Evolutionary conservation across 2,113 vertebrate species (phyloP).

Genomic region (Lagopus leucura): DNA sequence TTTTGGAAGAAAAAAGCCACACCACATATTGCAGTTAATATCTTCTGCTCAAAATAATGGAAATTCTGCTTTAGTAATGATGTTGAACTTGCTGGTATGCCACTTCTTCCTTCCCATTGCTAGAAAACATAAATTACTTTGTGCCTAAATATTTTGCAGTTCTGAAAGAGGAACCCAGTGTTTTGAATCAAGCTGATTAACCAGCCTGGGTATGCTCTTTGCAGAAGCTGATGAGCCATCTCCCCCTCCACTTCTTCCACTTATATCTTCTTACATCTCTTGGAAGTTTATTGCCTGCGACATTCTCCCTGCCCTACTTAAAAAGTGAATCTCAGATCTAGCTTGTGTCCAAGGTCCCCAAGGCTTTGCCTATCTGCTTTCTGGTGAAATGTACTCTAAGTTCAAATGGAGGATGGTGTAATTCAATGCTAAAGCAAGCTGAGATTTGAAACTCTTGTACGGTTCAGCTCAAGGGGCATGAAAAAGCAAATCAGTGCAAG

Average conservation of each 20-base stretch:
- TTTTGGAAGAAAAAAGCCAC: neutral
- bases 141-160: neutral
- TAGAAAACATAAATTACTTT: neutral
- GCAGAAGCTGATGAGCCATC: neutral
- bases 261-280: neutral
- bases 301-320: neutral
- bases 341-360: neutral
- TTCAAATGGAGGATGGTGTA: neutral
- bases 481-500: neutral
- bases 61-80: neutral
- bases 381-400: neutral
- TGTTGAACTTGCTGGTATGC: neutral
- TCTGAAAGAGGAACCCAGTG: neutral
- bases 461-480: neutral
- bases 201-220: neutral
- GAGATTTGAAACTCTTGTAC: neutral
- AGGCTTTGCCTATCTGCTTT: neutral
- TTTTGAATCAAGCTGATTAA: slow-evolving; percentile 3
- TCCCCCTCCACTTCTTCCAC: neutral
- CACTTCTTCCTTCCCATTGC: neutral
- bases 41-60: neutral
- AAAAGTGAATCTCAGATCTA: neutral
- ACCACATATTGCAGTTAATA: neutral
- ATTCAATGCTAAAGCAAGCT: neutral
- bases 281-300: neutral